A percentile compares a stretch with the other conserved stretches of the same genome.
phyloP scores from a whole-genome alignment of 1,140 invertebrate species.

The Apocrypta bakeri region DNA sequence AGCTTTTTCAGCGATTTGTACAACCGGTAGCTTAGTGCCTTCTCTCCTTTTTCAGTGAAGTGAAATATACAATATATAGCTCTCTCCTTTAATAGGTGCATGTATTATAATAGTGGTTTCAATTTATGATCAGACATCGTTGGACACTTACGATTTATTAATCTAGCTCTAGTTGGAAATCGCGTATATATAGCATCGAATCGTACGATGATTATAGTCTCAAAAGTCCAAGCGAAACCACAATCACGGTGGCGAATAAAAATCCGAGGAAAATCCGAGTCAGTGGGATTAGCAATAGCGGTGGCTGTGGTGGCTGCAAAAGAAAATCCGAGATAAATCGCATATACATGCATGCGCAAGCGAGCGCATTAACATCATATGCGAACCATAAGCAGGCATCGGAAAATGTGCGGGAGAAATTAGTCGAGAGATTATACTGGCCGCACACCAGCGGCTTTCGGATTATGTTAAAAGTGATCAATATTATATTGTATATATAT shows the following conservation, averaged over 20 bases:
- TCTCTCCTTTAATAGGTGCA: no score
- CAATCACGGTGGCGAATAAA: background rate
- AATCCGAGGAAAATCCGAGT: background rate
- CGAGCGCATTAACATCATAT: conserved; percentile 27
- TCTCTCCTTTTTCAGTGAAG: no score
- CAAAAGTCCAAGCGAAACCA: background rate
- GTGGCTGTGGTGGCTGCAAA: background rate
- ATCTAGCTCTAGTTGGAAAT: background rate
- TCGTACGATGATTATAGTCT: no score
- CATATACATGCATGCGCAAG: background rate
- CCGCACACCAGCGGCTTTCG: conserved; percentile 35
- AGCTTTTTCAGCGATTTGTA: no score
- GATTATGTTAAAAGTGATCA: conserved; percentile 59
- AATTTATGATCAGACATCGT: no score
- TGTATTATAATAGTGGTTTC: no score
- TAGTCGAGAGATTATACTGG: conserved; percentile 42
- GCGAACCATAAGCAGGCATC: conserved; percentile 10
- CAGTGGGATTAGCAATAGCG: background rate
- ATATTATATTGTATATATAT: background rate
- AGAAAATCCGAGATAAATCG: conserved; percentile 30
- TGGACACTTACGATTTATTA: background rate
- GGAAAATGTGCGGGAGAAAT: conserved; percentile 30
- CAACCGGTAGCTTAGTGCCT: no score
- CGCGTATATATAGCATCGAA: background rate
- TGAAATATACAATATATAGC: no score